These are phyloP conservation scores for Eustalomyia histrio DNA, from an alignment of 2,888 invertebrate genomes.

Conservation along the genomic window DNA sequence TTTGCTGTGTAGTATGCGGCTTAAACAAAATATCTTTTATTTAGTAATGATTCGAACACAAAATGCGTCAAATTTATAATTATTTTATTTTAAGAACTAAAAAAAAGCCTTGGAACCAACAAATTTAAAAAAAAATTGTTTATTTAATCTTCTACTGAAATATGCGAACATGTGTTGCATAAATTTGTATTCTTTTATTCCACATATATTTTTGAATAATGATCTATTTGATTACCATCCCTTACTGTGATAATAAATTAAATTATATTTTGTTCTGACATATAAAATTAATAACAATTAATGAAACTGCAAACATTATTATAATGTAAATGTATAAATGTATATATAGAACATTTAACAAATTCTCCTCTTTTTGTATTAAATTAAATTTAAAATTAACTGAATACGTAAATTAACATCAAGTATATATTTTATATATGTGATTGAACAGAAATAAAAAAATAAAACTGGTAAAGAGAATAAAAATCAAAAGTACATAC, in stretches of 20 bases:
- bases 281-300: slow-evolving; percentile 51
- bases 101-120: too few species aligned
- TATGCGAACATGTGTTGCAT: neutral
- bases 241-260: slow-evolving; percentile 24
- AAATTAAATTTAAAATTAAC: slow-evolving; percentile 25
- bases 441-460: neutral
- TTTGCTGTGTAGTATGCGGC: too few species aligned
- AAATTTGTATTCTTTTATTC: neutral
- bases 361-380: neutral
- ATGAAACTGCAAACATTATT: slow-evolving; percentile 41
- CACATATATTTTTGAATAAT: neutral
- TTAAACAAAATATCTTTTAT: too few species aligned
- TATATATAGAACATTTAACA: neutral
- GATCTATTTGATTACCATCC: neutral
- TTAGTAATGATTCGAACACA: too few species aligned
- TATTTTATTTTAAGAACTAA: too few species aligned
- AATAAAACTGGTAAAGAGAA: too few species aligned
- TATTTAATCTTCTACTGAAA: too few species aligned
- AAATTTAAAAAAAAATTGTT: too few species aligned
- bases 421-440: slow-evolving; percentile 14
- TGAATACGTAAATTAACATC: slow-evolving; percentile 10
- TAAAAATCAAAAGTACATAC: too few species aligned
- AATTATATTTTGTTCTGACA: slow-evolving; percentile 32
- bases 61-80: too few species aligned
- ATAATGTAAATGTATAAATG: neutral